phyloP scores from a whole-genome alignment of 2,797 vertebrate genomes.

The Trichosurus vulpecula region DNA sequence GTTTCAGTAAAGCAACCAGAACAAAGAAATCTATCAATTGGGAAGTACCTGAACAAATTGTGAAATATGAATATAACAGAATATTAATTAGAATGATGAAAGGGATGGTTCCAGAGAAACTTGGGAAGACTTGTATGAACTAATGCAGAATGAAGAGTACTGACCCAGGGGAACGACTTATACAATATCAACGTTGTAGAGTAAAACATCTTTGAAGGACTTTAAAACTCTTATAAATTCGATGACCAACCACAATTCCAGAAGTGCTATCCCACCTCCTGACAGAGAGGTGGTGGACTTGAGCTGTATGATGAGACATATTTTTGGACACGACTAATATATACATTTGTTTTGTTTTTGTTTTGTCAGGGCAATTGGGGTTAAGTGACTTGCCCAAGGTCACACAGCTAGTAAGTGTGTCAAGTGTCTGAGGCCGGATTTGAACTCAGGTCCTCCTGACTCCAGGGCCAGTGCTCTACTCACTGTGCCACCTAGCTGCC shows the following conservation, averaged over 20 bases:
- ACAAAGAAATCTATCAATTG: not conserved
- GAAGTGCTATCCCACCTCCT: not conserved
- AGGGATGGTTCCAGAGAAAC: not conserved
- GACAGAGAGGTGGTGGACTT: too few relatives aligned
- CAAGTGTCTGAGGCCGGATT: too few relatives aligned
- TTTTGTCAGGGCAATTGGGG: too few relatives aligned
- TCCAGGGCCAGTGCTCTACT: too few relatives aligned
- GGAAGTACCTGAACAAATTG: not conserved
- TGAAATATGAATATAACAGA: not conserved
- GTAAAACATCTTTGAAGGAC: not conserved
- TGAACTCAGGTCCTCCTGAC: too few relatives aligned
- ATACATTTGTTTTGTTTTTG: too few relatives aligned
- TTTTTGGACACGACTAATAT: not conserved
- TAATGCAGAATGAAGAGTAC: not conserved
- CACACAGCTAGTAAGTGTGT: too few relatives aligned
- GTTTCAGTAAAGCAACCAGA: not conserved
- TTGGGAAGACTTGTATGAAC: not conserved
- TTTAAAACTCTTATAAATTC: not conserved
- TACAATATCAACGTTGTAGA: not conserved
- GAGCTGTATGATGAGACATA: not conserved
- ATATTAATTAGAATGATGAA: not conserved
- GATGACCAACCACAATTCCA: not conserved
- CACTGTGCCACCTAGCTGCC: too few relatives aligned
- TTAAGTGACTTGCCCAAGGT: too few relatives aligned
- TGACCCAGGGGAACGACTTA: not conserved